Base-by-base conservation (phyloP, 2,797 vertebrate species). In the Trichosurus vulpecula region DNA sequence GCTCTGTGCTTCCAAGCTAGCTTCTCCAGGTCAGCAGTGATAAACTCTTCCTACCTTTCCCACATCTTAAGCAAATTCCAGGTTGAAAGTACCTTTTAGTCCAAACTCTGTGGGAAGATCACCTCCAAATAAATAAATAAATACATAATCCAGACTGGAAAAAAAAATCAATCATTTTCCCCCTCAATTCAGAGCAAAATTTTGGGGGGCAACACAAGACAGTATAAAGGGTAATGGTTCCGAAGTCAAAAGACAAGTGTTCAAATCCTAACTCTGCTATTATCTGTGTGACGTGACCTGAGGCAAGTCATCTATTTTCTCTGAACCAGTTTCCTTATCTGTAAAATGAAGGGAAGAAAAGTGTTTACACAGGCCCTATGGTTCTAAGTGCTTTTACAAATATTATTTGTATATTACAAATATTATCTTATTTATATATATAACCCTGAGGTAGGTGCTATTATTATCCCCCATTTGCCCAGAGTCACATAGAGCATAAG, bases 121-220 rank as follows among this genome's bases (percentile, higher is more conserved):
- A 30, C 13, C 55, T 54, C n/a, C n/a, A 92, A 57, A 92, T 35
- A 95, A 96, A 66, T 90, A 14, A 91, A 66, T 25, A 47, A 19
- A 56, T 56, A 8, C 56, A 31, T 66, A 66, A 66, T 66, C 4
- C 31, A 66, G 12, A 35, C 66, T 6, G 31, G 6, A 31, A 58
- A n/a, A 35, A 57, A 61, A 61, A 31, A 57, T n/a, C 35, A 25
- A 81, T 47, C 47, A 9, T 41, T 81, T 11, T 2, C n/a, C n/a
- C 19, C 2, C 66, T 47, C 12, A 81, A 81, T 81, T 81, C n/a
- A 81, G 66, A 81, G n/a, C 66, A 74, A 74, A 74, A 25, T 74
- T n/a, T 22, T 41, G 74, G n/a, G 66, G 19, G n/a, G 6, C 16
- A 41, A 41, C 6, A n/a, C 74, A n/a, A 47, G n/a, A 47, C n/a